These are phyloP conservation scores for Uromys caudimaculatus DNA, from an alignment of 2,797 vertebrate species.

Conservation along the genomic window DNA sequence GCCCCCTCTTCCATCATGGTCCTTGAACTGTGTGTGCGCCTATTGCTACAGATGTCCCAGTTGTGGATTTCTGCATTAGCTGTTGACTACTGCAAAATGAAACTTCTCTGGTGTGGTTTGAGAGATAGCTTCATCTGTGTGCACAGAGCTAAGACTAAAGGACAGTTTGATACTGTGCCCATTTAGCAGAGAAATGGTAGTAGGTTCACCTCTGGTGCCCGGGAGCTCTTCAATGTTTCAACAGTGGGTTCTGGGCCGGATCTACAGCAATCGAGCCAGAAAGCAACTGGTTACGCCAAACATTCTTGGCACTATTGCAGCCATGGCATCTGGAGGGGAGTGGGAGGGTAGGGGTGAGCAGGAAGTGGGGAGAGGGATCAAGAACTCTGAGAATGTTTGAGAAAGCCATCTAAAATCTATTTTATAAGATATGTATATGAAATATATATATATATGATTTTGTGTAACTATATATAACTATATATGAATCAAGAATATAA, in stretches of 20 bases:
- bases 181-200: neutral
- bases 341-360: neutral
- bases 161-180: neutral
- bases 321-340: neutral
- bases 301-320: neutral
- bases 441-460: neutral
- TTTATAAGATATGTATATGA: neutral
- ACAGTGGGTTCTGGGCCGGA: neutral
- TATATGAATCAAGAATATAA: neutral
- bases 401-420: neutral
- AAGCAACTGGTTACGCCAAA: neutral
- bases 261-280: neutral
- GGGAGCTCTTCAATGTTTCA: neutral
- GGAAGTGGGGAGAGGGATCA: neutral
- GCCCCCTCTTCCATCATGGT: neutral
- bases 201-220: neutral
- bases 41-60: neutral
- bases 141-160: neutral
- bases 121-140: neutral
- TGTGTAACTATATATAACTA: neutral
- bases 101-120: neutral
- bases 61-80: neutral
- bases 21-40: neutral
- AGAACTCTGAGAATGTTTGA: neutral
- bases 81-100: neutral